A percentile compares a stretch with the other conserved stretches of the same genome.
Evolutionary conservation across 2,797 vertebrate species (phyloP).

Genomic region (Sebastes diaconus): DNA sequence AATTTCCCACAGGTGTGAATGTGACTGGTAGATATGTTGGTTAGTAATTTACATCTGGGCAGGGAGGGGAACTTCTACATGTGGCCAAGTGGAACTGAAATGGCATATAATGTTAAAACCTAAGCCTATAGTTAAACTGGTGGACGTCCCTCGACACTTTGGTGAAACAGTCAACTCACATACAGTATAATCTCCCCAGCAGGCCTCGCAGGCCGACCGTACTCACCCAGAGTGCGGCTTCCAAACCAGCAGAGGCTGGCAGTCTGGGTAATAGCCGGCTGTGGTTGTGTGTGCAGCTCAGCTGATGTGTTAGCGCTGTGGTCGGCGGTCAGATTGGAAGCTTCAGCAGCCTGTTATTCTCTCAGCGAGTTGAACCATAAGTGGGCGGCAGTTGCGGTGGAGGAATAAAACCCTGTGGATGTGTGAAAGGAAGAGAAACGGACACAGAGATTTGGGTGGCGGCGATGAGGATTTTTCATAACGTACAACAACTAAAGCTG

Average conservation of each 20-base stretch:
- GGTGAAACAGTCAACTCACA: not conserved
- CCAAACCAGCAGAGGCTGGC: constrained; percentile 61
- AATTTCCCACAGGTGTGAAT: not conserved
- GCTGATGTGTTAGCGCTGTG: constrained; percentile 56
- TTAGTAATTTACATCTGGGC: too few species aligned
- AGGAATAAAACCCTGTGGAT: constrained; percentile 28
- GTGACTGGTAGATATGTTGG: not conserved
- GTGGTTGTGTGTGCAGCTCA: constrained; percentile 44
- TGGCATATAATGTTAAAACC: not conserved
- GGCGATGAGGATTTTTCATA: constrained; percentile 17
- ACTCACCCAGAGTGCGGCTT: constrained; percentile 28
- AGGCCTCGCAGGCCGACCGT: not conserved
- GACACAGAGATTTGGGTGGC: constrained; percentile 6
- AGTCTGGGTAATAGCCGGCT: constrained; percentile 36
- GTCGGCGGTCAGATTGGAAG: constrained; percentile 52
- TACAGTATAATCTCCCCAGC: not conserved
- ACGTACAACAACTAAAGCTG: not conserved
- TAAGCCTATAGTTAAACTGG: not conserved
- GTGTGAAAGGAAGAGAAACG: not conserved
- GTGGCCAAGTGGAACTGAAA: not conserved
- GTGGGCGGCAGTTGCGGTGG: constrained; percentile 12
- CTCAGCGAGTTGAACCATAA: constrained; percentile 38
- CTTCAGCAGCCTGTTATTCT: constrained; percentile 54
- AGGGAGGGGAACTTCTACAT: not conserved
- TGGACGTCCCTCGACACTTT: not conserved